phyloP scores from a whole-genome alignment of 1,140 invertebrate genomes.

The Drosophila sucinea region DNA sequence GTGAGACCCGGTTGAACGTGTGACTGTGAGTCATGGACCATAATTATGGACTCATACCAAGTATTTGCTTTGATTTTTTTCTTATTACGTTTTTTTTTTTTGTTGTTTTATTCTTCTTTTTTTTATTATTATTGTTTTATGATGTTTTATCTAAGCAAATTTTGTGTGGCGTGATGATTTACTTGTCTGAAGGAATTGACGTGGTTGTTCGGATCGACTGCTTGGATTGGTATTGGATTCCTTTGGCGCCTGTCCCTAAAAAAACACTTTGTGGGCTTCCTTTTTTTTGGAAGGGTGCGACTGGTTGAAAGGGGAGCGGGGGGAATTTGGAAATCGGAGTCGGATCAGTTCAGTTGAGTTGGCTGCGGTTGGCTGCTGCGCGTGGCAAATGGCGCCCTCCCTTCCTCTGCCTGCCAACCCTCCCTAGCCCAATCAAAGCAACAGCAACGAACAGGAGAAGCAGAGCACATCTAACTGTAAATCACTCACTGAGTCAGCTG shows the following conservation, averaged over 20 bases:
- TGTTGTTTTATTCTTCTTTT: neutral
- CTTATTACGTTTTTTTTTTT: neutral
- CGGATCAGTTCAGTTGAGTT: constrained; percentile 16
- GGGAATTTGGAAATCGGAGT: no score
- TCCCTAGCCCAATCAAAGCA: neutral
- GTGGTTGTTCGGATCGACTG: neutral
- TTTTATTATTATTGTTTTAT: constrained; percentile 27
- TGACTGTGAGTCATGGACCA: constrained; percentile 15
- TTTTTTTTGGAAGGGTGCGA: no score
- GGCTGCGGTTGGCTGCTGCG: constrained; percentile 44
- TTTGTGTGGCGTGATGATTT: neutral
- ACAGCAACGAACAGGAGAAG: neutral
- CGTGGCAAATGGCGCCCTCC: constrained; percentile 53
- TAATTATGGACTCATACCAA: constrained; percentile 17
- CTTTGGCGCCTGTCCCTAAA: no score
- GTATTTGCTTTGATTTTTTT: constrained; percentile 7
- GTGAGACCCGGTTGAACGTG: constrained; percentile 3
- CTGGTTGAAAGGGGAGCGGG: no score
- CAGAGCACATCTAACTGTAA: constrained; percentile 32
- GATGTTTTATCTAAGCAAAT: constrained; percentile 8
- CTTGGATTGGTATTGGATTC: neutral
- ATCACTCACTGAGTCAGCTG: constrained; percentile 1
- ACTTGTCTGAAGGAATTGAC: neutral
- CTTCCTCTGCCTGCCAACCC: neutral
- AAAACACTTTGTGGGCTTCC: no score